phyloP scores from a whole-genome alignment of 2,888 invertebrate species.

The Tachina lurida region DNA sequence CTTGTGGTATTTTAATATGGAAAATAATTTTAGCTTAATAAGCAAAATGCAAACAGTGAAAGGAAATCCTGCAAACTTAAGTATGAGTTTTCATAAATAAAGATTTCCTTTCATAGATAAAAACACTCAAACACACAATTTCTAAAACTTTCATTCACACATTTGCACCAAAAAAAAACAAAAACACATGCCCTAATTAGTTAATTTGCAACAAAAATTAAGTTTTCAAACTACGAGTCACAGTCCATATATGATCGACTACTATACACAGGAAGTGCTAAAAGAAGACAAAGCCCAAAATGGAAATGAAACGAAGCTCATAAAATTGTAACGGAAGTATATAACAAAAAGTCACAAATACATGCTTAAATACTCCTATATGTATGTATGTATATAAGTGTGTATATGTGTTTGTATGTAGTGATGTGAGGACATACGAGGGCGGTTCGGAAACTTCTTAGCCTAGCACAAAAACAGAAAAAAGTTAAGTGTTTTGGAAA shows the following conservation, averaged over 20 bases:
- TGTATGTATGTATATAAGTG: too few relatives aligned
- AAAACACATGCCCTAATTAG: conserved; percentile 49
- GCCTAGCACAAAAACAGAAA: too few relatives aligned
- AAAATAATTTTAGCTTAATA: conserved; percentile 28
- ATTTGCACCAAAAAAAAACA: not conserved
- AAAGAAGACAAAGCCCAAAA: not conserved
- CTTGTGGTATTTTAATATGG: not conserved
- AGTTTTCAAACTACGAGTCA: conserved; percentile 19
- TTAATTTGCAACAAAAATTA: conserved; percentile 59
- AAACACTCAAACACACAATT: not conserved
- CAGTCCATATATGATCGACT: conserved; percentile 13
- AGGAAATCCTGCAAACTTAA: conserved; percentile 13
- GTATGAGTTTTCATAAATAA: conserved; percentile 13
- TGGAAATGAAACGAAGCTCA: conserved; percentile 15
- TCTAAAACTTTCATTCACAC: not conserved
- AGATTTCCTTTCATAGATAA: conserved; percentile 3
- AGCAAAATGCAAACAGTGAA: conserved; percentile 6
- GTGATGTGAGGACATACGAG: not conserved
- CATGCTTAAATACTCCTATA: not conserved
- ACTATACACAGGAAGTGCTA: conserved; percentile 13
- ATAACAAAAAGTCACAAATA: not conserved
- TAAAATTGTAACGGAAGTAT: conserved; percentile 25
- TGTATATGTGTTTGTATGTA: too few relatives aligned
- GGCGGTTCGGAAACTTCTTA: too few relatives aligned
- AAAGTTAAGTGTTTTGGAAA: too few relatives aligned